A percentile compares a stretch with the other conserved stretches of the same genome.
phyloP scores from a whole-genome alignment of 2,888 invertebrate species.

The Chrysopilus asiliformis region DNA sequence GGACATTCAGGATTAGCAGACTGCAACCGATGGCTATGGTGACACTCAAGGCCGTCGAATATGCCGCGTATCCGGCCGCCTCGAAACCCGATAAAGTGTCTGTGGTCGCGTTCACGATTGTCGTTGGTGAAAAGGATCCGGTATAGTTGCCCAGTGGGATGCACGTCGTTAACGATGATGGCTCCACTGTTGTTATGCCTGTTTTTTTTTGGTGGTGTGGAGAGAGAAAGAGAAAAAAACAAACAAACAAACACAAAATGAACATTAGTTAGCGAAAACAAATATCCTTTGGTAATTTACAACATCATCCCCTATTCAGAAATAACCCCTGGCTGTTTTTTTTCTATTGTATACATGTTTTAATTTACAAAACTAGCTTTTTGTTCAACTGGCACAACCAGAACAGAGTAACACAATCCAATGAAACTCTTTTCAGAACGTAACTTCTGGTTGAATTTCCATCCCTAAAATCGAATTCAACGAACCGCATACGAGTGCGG shows the following conservation, averaged over 20 bases:
- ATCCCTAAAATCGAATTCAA: too few relatives aligned
- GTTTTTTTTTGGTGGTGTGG: constrained; percentile 2
- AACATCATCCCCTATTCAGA: too few relatives aligned
- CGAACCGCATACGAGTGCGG: too few relatives aligned
- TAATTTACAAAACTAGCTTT: too few relatives aligned
- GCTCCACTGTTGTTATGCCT: constrained; percentile 35
- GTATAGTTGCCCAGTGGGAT: constrained; percentile 39
- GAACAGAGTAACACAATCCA: too few relatives aligned
- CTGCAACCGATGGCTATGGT: constrained; percentile 93
- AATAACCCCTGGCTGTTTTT: too few relatives aligned
- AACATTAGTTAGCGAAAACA: neutral
- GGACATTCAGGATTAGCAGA: constrained; percentile 75
- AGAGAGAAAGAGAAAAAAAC: neutral
- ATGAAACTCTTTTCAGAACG: too few relatives aligned
- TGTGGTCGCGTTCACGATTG: constrained; percentile 49
- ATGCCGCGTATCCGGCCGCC: constrained; percentile 70
- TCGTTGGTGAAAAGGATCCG: constrained; percentile 38
- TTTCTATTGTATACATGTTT: too few relatives aligned
- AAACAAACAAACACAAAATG: neutral
- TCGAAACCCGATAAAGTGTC: constrained; percentile 68
- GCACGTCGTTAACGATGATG: constrained; percentile 39
- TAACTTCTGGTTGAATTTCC: too few relatives aligned
- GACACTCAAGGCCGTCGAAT: constrained; percentile 80
- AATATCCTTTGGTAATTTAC: neutral
- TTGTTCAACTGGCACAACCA: too few relatives aligned